Evolutionary conservation across 2,113 vertebrate genomes (phyloP).

Genomic region (Hassar affinis): DNA sequence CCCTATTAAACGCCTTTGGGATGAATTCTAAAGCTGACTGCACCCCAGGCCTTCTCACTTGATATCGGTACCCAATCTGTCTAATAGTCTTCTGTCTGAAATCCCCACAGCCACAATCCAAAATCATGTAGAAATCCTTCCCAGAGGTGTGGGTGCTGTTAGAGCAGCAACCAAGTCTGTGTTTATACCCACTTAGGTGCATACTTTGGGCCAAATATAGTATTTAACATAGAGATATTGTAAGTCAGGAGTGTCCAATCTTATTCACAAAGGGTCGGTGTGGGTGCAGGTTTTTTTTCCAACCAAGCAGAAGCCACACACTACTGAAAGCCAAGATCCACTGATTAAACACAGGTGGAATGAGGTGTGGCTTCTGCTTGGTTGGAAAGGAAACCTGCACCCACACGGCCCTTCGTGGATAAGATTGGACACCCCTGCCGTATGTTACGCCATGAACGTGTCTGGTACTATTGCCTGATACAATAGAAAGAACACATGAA

Average conservation of each 20-base stretch:
- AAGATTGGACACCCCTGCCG: background rate
- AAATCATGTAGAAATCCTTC: no score
- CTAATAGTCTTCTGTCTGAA: background rate
- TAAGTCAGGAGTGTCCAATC: background rate
- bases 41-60: background rate
- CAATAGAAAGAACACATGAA: background rate
- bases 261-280: no score
- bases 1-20: background rate
- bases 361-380: no score
- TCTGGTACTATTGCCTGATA: background rate
- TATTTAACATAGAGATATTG: no score
- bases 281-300: no score
- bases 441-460: background rate
- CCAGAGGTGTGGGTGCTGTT: no score
- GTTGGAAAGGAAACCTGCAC: no score
- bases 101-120: no score
- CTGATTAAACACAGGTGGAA: no score
- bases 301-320: no score
- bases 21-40: background rate
- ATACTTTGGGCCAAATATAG: background rate
- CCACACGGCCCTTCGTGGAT: no score
- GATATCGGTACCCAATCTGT: background rate
- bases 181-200: background rate
- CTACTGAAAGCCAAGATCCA: no score
- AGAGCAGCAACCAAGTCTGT: background rate